A percentile compares a stretch with the other conserved stretches of the same genome.
Conservation (phyloP, 1,140 invertebrate genomes). For the Drosophila pseudoobscura region DNA sequence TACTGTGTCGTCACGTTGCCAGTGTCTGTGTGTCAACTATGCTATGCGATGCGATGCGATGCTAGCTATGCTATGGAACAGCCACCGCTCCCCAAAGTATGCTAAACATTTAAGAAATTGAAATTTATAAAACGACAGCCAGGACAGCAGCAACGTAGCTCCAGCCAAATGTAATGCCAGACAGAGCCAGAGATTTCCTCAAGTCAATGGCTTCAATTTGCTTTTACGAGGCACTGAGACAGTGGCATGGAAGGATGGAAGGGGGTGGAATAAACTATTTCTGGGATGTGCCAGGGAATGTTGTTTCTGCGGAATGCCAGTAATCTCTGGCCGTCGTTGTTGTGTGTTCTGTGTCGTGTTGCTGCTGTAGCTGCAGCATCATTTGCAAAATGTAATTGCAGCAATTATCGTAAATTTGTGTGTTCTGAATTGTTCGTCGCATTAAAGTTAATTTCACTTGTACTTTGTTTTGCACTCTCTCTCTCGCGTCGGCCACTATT, state of each 20-base stretch:
- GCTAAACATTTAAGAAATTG: slow-evolving; percentile 78
- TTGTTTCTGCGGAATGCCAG: slow-evolving; percentile 15
- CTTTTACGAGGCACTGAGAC: slow-evolving; percentile 52
- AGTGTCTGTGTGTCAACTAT: slow-evolving; percentile 29
- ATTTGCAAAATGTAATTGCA: slow-evolving; percentile 75
- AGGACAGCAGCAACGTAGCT: slow-evolving; percentile 7
- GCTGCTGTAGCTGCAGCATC: slow-evolving; percentile 55
- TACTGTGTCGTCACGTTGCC: slow-evolving; percentile 34
- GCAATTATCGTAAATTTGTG: slow-evolving; percentile 77
- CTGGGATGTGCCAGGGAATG: background rate
- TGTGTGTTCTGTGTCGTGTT: too few species aligned
- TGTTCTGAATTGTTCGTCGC: slow-evolving; percentile 54
- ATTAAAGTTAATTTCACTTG: slow-evolving; percentile 77
- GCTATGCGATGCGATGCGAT: background rate
- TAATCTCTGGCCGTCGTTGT: slow-evolving; percentile 40
- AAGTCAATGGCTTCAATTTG: slow-evolving; percentile 78
- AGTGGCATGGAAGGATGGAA: background rate
- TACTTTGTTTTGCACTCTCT: slow-evolving; percentile 32
- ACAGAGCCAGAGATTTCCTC: slow-evolving; percentile 54
- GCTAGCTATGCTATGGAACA: background rate
- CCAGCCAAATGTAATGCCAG: slow-evolving; percentile 49
- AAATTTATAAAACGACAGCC: slow-evolving; percentile 70
- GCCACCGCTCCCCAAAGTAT: slow-evolving; percentile 56
- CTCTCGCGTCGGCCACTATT: slow-evolving; percentile 35
- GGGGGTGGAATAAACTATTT: slow-evolving; percentile 40